phyloP scores from a whole-genome alignment of 2,797 vertebrate species.

The Pterois miles region DNA sequence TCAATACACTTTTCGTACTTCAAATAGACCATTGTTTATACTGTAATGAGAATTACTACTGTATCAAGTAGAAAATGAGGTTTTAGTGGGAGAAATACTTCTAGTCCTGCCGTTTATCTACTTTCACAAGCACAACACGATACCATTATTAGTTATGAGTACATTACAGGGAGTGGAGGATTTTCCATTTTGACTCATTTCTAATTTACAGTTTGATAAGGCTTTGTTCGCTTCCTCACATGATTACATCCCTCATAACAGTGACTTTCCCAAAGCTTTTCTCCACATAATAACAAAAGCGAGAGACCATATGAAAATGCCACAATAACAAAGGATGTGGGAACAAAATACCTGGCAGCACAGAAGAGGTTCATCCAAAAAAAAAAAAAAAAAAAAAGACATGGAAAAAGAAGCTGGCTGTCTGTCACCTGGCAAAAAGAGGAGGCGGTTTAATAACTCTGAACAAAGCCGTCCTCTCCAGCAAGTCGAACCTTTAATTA shows the following conservation, averaged over 20 bases:
- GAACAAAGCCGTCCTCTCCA: constrained; percentile 69
- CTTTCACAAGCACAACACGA: not conserved
- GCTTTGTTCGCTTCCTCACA: constrained; percentile 43
- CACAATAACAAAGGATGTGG: constrained; percentile 55
- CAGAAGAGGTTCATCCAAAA: constrained; percentile 45
- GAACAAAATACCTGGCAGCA: constrained; percentile 56
- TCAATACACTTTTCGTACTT: not conserved
- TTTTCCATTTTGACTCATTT: constrained; percentile 49
- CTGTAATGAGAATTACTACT: not conserved
- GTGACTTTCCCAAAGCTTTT: constrained; percentile 60
- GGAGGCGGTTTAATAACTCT: constrained; percentile 72
- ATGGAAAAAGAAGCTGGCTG: constrained; percentile 55
- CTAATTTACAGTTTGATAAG: constrained; percentile 45
- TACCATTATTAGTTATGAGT: constrained; percentile 27
- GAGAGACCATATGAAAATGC: constrained; percentile 56
- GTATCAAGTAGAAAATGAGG: constrained; percentile 1
- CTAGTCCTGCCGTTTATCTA: not conserved
- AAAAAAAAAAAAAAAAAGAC: constrained; percentile 32
- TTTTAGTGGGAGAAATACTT: constrained; percentile 13
- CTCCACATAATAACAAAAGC: constrained; percentile 56
- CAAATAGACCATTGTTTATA: not conserved
- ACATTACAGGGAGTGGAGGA: constrained; percentile 10
- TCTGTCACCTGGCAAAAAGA: constrained; percentile 63
- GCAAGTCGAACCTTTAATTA: constrained; percentile 80
- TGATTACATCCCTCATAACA: constrained; percentile 61